Conservation (phyloP, 2,113 vertebrate genomes). For the Sterna hirundo region DNA sequence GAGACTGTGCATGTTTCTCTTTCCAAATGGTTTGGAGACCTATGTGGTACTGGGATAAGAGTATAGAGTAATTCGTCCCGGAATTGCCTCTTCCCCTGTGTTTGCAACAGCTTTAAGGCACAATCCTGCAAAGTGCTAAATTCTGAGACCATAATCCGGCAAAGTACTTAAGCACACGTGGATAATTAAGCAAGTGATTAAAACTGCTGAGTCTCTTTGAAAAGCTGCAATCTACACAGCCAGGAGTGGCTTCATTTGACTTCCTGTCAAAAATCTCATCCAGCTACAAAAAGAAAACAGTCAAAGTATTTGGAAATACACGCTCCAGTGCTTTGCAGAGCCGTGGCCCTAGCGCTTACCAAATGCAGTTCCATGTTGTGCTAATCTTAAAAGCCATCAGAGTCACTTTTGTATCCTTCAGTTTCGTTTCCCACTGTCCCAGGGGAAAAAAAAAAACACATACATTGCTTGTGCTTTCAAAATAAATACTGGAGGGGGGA, state of each 20-base stretch:
- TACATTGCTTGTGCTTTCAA: background rate
- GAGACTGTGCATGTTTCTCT: background rate
- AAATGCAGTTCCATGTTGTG: background rate
- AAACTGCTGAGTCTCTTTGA: slow-evolving; percentile 38
- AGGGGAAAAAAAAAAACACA: background rate
- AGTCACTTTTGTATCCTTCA: background rate
- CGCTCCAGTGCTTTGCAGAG: slow-evolving; percentile 13
- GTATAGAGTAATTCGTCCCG: background rate
- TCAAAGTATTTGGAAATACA: slow-evolving; percentile 29
- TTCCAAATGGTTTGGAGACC: background rate
- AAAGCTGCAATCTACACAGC: slow-evolving; percentile 21
- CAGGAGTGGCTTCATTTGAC: slow-evolving; percentile 32
- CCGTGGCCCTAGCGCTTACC: background rate
- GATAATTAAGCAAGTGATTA: slow-evolving; percentile 50
- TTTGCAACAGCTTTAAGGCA: background rate
- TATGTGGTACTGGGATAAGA: background rate
- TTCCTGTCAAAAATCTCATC: slow-evolving; percentile 44
- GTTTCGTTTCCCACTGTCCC: background rate
- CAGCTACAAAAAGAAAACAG: slow-evolving; percentile 15
- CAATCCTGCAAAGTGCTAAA: background rate
- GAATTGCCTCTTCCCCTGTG: background rate
- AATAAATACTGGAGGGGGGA: background rate
- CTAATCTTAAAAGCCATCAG: slow-evolving; percentile 27
- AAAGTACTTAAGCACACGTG: background rate
- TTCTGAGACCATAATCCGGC: background rate